Conservation (phyloP, 1,140 invertebrate species). For the Drosophila serrata region DNA sequence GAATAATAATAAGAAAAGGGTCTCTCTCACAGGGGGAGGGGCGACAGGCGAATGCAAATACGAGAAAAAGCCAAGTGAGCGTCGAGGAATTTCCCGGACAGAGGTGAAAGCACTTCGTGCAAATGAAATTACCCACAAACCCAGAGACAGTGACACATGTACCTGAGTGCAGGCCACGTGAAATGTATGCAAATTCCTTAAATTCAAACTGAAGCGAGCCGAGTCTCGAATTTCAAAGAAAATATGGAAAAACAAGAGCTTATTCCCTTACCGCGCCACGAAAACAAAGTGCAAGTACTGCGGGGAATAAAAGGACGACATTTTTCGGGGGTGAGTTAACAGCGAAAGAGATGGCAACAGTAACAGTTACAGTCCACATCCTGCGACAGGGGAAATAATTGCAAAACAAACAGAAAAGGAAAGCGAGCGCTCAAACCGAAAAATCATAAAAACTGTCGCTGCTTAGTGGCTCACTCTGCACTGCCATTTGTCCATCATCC, state of each 20-base stretch:
- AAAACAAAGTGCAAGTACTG: constrained; percentile 41
- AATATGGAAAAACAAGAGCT: constrained; percentile 27
- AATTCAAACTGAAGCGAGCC: constrained; percentile 21
- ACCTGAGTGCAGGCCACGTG: constrained; percentile 37
- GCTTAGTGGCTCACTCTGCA: constrained; percentile 64
- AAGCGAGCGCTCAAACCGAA: constrained; percentile 32
- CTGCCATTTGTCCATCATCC: constrained; percentile 62
- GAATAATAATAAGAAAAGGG: constrained; percentile 42
- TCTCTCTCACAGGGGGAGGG: constrained; percentile 3
- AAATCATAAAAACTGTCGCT: constrained; percentile 76
- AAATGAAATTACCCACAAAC: constrained; percentile 55
- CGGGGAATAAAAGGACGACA: constrained; percentile 5
- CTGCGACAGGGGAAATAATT: constrained; percentile 69
- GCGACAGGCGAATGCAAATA: constrained; percentile 34
- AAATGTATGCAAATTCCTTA: constrained; percentile 46
- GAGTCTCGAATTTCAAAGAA: constrained; percentile 71
- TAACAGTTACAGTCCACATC: constrained; percentile 40
- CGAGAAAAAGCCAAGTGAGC: constrained; percentile 17
- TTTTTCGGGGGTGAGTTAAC: constrained; percentile 19
- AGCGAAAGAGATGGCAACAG: constrained; percentile 13
- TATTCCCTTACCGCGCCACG: background rate
- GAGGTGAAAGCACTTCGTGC: constrained; percentile 34
- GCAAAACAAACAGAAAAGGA: constrained; percentile 64
- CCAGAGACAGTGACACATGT: constrained; percentile 31
- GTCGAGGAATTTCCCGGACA: constrained; percentile 5